Base-by-base conservation (phyloP, 2,113 vertebrate species). In the Trematocara stigmaticum region DNA sequence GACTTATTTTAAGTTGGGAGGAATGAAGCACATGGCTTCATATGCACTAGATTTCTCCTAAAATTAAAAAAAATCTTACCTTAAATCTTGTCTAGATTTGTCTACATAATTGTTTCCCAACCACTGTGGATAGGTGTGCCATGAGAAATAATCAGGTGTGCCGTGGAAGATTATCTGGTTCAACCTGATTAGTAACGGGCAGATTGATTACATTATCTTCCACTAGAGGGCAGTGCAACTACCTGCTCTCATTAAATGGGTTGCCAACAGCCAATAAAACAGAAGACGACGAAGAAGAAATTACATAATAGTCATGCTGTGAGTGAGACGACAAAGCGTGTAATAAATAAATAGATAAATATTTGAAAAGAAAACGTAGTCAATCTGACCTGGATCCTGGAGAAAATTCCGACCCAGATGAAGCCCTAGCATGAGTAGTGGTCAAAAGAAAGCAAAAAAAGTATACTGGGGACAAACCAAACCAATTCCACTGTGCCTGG, bases 21-120 rank as follows among this genome's bases (percentile, higher is more conserved):
- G 10, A 64, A 38, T 64, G 34, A 64, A 64, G 34, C 59, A 12
- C 59, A n/a, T 64, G 59, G 59, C 61, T 66, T 8, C 61, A 40
- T 20, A 8, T 66, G 18, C 61, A 66, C 10, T 20, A 5, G 34
- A 66, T 5, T 40, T 66, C 34, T 40, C 61, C 35, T 18, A 49
- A 49, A 12, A 31, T 31, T 7, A 0, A 6, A 49, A 74, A 4
- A 7, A 1, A 26, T 1, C 7, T 0, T 29, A 16, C 7, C 40
- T 74, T 45, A 45, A 26, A 9, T 49, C 0, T 3, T 10, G 38
- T 71, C 20, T 47, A 29, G 20, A 47, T 47, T 74, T 74, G 40
- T 29, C 13, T 18, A 74, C 42, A 18, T 29, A 29, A 61, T 10
- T 61, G 1, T 61, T 3, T 61, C 57, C 29, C 29, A 35, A 61